Evolutionary conservation across 2,888 invertebrate genomes (phyloP).

Genomic region (Malthinus flaveolus): DNA sequence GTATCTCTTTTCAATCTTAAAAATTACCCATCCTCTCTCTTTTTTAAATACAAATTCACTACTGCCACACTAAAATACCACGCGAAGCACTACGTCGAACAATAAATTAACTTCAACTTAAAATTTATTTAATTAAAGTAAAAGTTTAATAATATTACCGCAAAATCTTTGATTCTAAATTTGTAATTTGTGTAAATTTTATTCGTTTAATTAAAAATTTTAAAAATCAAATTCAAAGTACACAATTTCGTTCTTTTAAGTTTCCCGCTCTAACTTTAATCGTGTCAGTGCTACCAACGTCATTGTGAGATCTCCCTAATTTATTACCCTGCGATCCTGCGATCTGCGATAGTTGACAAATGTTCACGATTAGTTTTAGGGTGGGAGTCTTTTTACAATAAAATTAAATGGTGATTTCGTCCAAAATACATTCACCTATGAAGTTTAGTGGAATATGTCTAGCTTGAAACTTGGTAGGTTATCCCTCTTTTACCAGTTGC

Average conservation of each 20-base stretch:
- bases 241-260: not conserved
- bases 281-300: not conserved
- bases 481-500: not conserved
- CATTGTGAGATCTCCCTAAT: constrained; percentile 5
- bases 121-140: too few relatives aligned
- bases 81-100: not conserved
- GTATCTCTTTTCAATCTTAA: not conserved
- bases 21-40: not conserved
- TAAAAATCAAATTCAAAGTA: not conserved
- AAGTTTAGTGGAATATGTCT: constrained; percentile 61
- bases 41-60: not conserved
- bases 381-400: constrained; percentile 33
- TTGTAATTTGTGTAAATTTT: too few relatives aligned
- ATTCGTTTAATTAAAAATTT: too few relatives aligned
- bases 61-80: not conserved
- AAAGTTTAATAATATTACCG: too few relatives aligned
- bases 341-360: constrained; percentile 26
- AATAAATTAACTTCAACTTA: not conserved
- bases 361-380: constrained; percentile 23
- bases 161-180: too few relatives aligned
- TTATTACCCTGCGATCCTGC: constrained; percentile 20
- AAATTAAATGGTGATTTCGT: constrained; percentile 41
- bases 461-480: constrained; percentile 65
- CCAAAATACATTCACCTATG: constrained; percentile 40
- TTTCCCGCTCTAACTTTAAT: not conserved